phyloP scores from a whole-genome alignment of 2,888 invertebrate species.

The Carpatolechia fugitivella region DNA sequence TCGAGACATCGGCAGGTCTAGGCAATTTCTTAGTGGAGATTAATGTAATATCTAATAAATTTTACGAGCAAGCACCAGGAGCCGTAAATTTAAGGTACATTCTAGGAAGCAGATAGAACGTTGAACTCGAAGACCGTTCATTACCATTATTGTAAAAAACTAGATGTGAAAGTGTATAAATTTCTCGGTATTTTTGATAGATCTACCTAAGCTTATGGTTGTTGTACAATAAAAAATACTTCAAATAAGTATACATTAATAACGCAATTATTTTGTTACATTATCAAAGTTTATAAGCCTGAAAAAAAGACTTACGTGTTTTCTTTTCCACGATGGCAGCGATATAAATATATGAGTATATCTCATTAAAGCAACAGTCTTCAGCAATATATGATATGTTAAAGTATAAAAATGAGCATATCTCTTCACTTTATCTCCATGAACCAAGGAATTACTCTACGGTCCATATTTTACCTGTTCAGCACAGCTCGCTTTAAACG shows the following conservation, averaged over 20 bases:
- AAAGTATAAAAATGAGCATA: too few relatives aligned
- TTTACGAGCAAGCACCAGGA: background rate
- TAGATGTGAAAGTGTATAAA: background rate
- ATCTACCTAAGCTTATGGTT: too few relatives aligned
- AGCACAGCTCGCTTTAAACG: slow-evolving; percentile 13
- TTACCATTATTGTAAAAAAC: background rate
- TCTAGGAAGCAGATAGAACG: background rate
- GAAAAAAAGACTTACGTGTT: too few relatives aligned
- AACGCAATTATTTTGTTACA: too few relatives aligned
- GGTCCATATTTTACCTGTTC: slow-evolving; percentile 16
- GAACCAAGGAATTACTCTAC: slow-evolving; percentile 7
- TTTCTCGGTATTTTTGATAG: background rate
- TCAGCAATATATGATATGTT: too few relatives aligned
- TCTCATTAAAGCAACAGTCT: too few relatives aligned
- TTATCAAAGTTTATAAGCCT: too few relatives aligned
- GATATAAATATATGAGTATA: too few relatives aligned
- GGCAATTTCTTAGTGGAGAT: slow-evolving; percentile 3
- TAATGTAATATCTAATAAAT: slow-evolving; percentile 12
- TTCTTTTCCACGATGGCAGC: too few relatives aligned
- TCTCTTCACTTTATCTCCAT: background rate
- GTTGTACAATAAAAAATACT: too few relatives aligned
- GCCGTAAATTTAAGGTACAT: background rate
- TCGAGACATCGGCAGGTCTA: background rate
- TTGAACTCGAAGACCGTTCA: background rate
- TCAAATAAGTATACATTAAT: too few relatives aligned